Conservation (phyloP, 2,888 invertebrate species). For the Caenorhabditis auriculariae region DNA sequence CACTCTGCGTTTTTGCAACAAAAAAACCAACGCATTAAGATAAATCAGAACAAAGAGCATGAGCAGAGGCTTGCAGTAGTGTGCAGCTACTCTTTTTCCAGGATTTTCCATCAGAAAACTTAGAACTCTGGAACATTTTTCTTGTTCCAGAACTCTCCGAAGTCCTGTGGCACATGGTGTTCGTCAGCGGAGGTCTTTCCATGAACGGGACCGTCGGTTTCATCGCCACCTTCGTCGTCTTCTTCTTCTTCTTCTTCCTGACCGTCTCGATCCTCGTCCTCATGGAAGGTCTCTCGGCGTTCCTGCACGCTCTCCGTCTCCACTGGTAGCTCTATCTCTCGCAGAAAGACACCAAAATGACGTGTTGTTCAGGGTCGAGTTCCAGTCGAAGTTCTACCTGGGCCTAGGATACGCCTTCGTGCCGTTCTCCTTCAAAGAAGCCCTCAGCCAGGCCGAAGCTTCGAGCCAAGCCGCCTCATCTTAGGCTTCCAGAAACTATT, state of each 20-base stretch:
- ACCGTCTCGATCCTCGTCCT: slow-evolving; percentile 92
- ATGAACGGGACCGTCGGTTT: slow-evolving; percentile 26
- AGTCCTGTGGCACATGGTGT: slow-evolving; percentile 61
- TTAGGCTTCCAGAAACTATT: too few relatives aligned
- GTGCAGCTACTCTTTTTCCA: too few relatives aligned
- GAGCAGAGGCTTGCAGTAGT: too few relatives aligned
- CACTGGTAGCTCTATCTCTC: slow-evolving; percentile 43
- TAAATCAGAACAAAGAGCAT: too few relatives aligned
- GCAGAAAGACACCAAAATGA: not conserved
- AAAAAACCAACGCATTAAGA: too few relatives aligned
- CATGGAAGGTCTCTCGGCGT: slow-evolving; percentile 99
- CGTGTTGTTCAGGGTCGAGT: slow-evolving; percentile 79
- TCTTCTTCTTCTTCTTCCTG: slow-evolving; percentile 85
- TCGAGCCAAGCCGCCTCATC: not conserved
- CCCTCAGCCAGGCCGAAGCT: slow-evolving; percentile 47
- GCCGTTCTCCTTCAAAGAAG: slow-evolving; percentile 84
- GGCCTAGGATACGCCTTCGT: slow-evolving; percentile 88
- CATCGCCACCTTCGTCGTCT: slow-evolving; percentile 68
- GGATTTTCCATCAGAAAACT: too few relatives aligned
- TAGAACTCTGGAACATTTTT: too few relatives aligned
- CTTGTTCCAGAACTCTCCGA: slow-evolving; percentile 58
- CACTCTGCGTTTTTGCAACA: not conserved
- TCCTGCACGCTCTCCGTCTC: slow-evolving; percentile 73
- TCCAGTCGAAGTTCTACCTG: slow-evolving; percentile 95
- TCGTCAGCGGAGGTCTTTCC: slow-evolving; percentile 43